Conservation (phyloP, 2,888 invertebrate species). For the Drosophila flavopinicola region DNA sequence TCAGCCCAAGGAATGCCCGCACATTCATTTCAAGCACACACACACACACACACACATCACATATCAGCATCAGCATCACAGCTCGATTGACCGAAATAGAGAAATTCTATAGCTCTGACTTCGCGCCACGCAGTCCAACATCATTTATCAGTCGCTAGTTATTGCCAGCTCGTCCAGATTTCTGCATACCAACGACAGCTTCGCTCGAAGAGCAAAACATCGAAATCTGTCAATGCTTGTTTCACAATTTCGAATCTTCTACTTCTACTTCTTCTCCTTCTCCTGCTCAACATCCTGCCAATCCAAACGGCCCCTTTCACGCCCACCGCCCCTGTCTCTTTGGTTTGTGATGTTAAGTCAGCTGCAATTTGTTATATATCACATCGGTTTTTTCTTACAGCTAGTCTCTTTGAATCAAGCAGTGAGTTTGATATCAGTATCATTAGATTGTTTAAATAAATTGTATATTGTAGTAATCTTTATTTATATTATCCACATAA, state of each 20-base stretch:
- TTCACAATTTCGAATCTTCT: conserved; percentile 37
- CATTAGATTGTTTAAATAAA: too few species aligned
- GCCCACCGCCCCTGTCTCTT: neutral
- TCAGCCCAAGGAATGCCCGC: conserved; percentile 77
- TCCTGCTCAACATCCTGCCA: conserved; percentile 11
- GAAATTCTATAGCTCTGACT: conserved; percentile 71
- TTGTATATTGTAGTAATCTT: too few species aligned
- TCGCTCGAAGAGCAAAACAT: conserved; percentile 45
- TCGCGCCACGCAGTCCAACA: conserved; percentile 58
- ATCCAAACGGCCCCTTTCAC: too few species aligned
- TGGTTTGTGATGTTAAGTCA: conserved; percentile 29
- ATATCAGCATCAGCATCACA: conserved; percentile 44
- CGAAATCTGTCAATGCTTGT: conserved; percentile 73
- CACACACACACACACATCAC: conserved; percentile 22
- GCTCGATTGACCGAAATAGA: conserved; percentile 82
- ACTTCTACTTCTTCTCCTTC: neutral
- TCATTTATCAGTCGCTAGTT: conserved; percentile 77
- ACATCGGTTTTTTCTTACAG: conserved; percentile 34
- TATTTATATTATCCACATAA: too few species aligned
- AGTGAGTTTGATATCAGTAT: neutral
- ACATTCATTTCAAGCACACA: conserved; percentile 71
- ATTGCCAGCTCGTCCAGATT: conserved; percentile 75
- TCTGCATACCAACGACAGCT: conserved; percentile 63
- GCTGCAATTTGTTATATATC: conserved; percentile 65
- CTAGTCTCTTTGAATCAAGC: neutral